phyloP scores from a whole-genome alignment of 2,113 vertebrate genomes.

The Tyto alba region DNA sequence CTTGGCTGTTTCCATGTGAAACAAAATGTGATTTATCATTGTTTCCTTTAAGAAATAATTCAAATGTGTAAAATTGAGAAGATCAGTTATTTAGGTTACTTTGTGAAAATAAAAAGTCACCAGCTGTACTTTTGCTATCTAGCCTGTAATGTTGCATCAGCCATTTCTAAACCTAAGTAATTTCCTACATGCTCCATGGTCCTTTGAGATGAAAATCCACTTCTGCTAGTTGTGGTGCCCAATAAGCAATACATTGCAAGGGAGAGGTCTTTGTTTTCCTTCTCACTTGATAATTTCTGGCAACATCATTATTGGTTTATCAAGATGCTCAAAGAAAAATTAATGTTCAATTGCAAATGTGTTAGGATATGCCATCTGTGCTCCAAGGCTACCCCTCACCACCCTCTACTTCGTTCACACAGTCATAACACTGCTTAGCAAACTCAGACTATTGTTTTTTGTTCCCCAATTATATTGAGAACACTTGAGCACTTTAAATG shows the following conservation, averaged over 20 bases:
- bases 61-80: background rate
- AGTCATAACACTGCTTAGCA: background rate
- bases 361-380: background rate
- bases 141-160: background rate
- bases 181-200: background rate
- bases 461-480: background rate
- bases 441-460: background rate
- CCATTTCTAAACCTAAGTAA: background rate
- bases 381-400: background rate
- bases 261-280: background rate
- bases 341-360: background rate
- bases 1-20: background rate
- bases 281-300: background rate
- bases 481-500: background rate
- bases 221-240: background rate
- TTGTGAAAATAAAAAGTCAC: background rate
- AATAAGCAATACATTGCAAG: background rate
- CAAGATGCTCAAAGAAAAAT: background rate
- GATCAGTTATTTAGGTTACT: background rate
- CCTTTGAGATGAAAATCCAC: background rate
- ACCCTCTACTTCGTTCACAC: background rate
- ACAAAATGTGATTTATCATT: background rate
- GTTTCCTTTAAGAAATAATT: background rate
- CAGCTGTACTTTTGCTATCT: background rate
- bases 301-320: background rate